Percentiles rank a stretch among this genome's conserved stretches.
Conservation (phyloP, 2,113 vertebrate species). For the Neomonachus schauinslandi region DNA sequence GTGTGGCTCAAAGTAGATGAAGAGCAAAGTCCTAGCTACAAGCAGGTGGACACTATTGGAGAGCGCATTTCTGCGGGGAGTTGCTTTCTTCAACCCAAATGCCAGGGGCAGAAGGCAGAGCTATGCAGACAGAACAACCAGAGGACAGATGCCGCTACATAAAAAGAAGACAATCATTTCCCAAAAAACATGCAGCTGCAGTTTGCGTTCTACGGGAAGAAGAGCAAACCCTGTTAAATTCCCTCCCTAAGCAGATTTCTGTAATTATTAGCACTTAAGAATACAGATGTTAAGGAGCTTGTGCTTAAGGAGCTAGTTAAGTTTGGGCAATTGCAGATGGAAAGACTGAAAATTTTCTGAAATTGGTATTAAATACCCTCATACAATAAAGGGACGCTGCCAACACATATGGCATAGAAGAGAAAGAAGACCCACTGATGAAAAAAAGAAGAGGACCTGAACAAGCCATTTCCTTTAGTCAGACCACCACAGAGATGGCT, state of each 20-base stretch:
- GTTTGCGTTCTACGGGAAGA: constrained; percentile 12
- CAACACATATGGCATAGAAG: not conserved
- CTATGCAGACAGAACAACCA: not conserved
- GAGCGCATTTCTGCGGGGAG: not conserved
- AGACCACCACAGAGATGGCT: not conserved
- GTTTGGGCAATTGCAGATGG: not conserved
- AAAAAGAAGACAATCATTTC: not conserved
- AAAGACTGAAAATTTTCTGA: not conserved
- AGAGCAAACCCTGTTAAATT: not conserved
- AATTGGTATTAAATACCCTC: not conserved
- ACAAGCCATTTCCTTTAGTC: not conserved
- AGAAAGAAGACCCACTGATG: not conserved
- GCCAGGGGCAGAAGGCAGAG: not conserved
- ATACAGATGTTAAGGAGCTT: constrained; percentile 9
- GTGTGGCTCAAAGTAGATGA: not conserved
- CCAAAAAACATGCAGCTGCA: not conserved
- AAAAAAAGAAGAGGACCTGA: not conserved
- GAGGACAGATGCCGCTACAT: not conserved
- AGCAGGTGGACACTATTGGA: not conserved
- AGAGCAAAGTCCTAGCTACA: not conserved
- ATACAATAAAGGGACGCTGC: not conserved
- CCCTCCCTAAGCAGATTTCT: constrained; percentile 5
- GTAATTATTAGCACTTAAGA: constrained; percentile 42
- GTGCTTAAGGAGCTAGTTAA: constrained; percentile 14
- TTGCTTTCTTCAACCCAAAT: not conserved